A percentile compares a stretch with the other conserved stretches of the same genome.
Conservation (phyloP, 2,113 vertebrate genomes). For the Lepus europaeus region DNA sequence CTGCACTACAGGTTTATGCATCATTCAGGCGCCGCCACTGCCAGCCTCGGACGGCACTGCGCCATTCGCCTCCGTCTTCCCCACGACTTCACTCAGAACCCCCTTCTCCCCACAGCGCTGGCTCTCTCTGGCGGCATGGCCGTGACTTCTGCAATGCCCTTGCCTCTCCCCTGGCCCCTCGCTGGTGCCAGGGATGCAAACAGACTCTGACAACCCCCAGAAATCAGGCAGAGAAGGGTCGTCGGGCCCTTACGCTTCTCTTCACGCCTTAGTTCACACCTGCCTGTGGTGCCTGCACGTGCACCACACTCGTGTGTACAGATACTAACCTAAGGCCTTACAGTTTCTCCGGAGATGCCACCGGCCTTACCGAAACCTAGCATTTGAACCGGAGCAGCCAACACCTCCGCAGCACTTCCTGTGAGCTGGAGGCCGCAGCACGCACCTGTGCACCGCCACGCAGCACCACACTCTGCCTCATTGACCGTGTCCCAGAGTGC, state of each 20-base stretch:
- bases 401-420: neutral
- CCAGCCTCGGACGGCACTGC: conserved; percentile 11
- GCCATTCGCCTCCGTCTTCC: conserved; percentile 68
- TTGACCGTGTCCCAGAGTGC: neutral
- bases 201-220: neutral
- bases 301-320: neutral
- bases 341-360: neutral
- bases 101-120: neutral
- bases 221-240: neutral
- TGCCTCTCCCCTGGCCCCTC: neutral
- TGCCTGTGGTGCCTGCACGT: neutral
- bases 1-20: conserved; percentile 82
- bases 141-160: neutral
- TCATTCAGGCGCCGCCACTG: conserved; percentile 77
- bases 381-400: neutral
- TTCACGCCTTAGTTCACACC: neutral
- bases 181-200: neutral
- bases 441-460: neutral
- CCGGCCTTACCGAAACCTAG: neutral
- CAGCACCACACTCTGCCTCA: neutral
- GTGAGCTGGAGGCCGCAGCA: neutral
- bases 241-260: neutral
- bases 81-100: conserved; percentile 9
- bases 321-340: neutral
- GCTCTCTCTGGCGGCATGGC: neutral